Base-by-base conservation (phyloP, 2,797 vertebrate genomes). In the Sebastes variabilis region DNA sequence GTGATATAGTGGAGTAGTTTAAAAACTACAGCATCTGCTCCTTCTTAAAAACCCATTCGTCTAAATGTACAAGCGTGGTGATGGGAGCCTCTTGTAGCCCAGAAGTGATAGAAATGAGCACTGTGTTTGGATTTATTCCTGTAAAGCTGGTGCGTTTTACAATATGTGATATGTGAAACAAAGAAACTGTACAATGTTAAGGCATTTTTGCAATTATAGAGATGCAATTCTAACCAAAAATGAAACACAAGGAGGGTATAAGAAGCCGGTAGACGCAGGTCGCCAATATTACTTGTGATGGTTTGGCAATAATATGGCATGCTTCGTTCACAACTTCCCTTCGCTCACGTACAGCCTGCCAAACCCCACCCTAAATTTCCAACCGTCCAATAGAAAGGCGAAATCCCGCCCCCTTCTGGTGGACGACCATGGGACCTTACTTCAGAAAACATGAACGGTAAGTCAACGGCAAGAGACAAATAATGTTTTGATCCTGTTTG, bases 171-270 rank as follows among this genome's bases (percentile, higher is more conserved):
- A 81, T 60, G 64, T 62, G 65, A 72, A 68, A 65, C 59, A 56
- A 83, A 75, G 18, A 74, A 84, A 65, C 49, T 66, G 66, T 68
- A 87, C 81, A 3, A 85, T 66, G 79, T 92, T 93, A 94, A 94
- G 92, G 90, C 91, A 89, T 90, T 88, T 25, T 84, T 77, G 87
- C 76, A 85, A 84, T 83, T 52, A 69, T n/a, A 70, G 65, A 79
- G 72, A 86, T 32, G 86, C 80, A 67, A 61, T 69, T 84, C 25
- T 77, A 55, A 81, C 29, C 20, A 25, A 61, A 46, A 8, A 30
- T 2, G 27, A 74, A 59, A 22, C 30, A 66, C 29, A 62, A 49
- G 42, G 42, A 49, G 42, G 42, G 42, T 49, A 20, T 20, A 18
- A 70, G 61, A 70, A 66, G 61, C 75, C 52, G 73, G 74, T 42